Base-by-base conservation (phyloP, 2,888 invertebrate genomes). In the Hermodice carunculata region DNA sequence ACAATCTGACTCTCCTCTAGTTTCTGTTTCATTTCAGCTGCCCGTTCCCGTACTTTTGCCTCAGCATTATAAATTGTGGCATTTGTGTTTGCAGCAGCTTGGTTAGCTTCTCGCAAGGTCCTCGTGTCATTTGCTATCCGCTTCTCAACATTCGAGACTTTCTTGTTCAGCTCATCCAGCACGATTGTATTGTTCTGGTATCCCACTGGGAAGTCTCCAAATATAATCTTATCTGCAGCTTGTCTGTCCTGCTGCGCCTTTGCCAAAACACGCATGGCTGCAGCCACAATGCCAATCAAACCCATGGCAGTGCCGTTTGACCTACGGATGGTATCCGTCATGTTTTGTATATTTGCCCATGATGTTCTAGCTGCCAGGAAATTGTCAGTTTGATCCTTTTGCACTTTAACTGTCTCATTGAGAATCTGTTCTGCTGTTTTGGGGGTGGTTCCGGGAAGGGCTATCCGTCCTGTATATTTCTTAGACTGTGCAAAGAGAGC, bases 251-350 rank as follows among this genome's bases (percentile, higher is more conserved):
- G 17, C 46, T 46, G 46, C n/a, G 54, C 54, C n/a, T 54, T 43
- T 6, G 24, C 54, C 28, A 54, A 6, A 5, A 24, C 26, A n/a
- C 28, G 19, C 42, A 54, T 54, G 42, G 54, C 54, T 6, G 40
- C 40, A 8, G 11, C n/a, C n/a, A 54, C 54, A 3, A 40, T 11
- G n/a, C 42, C 40, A 3, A 54, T 14, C 11, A 54, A 54, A 4
- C 40, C 54, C 19, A 19, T 14, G n/a, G 42, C 54, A 24, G 42
- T 54, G 42, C 54, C 54, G 28, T 54, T 54, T 3, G 54, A 54
- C 28, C 40, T 29, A 5, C 54, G 19, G 19, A 54, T 43, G 2
- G 54, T 43, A 19, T 54, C 54, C 2, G 54, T 54, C 54, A 54
- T 3, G 42, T 54, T 54, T 37, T 54, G 54, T 6, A 54, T 54